phyloP scores from a whole-genome alignment of 92 coral and sea anemone species.

The Desmophyllum pertusum region DNA sequence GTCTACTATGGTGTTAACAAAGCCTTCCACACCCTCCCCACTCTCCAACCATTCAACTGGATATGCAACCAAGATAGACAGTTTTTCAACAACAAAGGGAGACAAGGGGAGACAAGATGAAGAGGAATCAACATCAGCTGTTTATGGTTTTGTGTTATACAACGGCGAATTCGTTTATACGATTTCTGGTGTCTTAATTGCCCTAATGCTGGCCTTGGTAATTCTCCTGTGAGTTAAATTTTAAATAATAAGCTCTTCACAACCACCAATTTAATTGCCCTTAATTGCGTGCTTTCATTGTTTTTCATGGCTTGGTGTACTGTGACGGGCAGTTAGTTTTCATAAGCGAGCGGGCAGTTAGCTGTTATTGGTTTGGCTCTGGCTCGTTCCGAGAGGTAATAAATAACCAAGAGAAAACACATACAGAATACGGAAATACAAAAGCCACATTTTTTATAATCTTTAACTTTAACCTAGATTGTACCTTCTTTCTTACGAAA shows the following conservation, averaged over 20 bases:
- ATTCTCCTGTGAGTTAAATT: not conserved
- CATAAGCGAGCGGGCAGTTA: too few relatives aligned
- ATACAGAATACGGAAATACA: too few relatives aligned
- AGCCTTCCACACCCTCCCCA: not conserved
- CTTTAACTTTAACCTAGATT: too few relatives aligned
- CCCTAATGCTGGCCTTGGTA: not conserved
- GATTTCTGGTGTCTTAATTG: not conserved
- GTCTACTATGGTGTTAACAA: slow-evolving; percentile 29
- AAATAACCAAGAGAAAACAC: too few relatives aligned
- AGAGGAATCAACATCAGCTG: not conserved
- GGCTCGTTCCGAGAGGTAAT: too few relatives aligned
- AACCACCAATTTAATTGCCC: not conserved
- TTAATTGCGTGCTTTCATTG: not conserved
- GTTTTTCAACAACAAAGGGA: not conserved
- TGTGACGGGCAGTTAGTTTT: not conserved
- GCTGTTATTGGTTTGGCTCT: too few relatives aligned
- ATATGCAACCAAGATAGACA: not conserved
- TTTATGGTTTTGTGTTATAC: not conserved
- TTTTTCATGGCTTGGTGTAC: not conserved
- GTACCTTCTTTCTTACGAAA: too few relatives aligned
- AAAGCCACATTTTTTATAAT: too few relatives aligned
- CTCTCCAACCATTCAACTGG: not conserved
- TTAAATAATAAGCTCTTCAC: not conserved
- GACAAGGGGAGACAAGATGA: not conserved
- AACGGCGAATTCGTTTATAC: not conserved